Conservation (phyloP, 37 sponge, comb jelly and placozoan species). For the Tethya wilhelma region DNA sequence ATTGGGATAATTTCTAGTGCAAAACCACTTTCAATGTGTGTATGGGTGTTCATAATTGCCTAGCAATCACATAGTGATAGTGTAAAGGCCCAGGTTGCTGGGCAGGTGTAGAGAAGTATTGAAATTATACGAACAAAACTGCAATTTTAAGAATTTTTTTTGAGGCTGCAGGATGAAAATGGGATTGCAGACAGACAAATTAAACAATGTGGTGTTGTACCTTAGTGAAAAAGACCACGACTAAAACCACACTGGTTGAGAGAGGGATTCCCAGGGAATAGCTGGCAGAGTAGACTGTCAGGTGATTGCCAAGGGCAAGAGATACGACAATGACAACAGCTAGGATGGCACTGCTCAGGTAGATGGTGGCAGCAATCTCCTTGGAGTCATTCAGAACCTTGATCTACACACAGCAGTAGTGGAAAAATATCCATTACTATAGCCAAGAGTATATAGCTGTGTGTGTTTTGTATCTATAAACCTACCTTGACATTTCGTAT, state of each 20-base stretch:
- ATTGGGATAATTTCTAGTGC: background rate
- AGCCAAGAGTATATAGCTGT: no score
- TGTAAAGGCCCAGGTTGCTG: background rate
- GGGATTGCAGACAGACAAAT: background rate
- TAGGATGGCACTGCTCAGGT: slow-evolving; percentile 48
- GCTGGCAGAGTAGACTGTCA: slow-evolving; percentile 15
- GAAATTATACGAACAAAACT: background rate
- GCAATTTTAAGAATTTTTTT: background rate
- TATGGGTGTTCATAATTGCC: no score
- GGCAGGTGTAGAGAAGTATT: background rate
- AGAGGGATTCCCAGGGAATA: slow-evolving; percentile 35
- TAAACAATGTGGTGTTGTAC: slow-evolving; percentile 7
- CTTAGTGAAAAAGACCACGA: slow-evolving; percentile 51
- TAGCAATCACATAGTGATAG: no score
- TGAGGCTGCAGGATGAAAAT: background rate
- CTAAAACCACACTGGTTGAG: slow-evolving; percentile 33
- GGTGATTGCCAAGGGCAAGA: slow-evolving; percentile 12
- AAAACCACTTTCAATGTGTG: background rate
- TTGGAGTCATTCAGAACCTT: slow-evolving; percentile 62
- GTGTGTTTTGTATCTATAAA: no score
- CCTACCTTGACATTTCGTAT: slow-evolving; percentile 36
- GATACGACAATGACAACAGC: slow-evolving; percentile 30
- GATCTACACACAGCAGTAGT: slow-evolving; percentile 2
- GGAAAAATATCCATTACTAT: background rate
- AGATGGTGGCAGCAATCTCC: slow-evolving; percentile 51